Evolutionary conservation across 2,888 invertebrate genomes (phyloP), one percentile per base, ranked within the genome.

Genomic region (Agrotis ipsilon): DNA sequence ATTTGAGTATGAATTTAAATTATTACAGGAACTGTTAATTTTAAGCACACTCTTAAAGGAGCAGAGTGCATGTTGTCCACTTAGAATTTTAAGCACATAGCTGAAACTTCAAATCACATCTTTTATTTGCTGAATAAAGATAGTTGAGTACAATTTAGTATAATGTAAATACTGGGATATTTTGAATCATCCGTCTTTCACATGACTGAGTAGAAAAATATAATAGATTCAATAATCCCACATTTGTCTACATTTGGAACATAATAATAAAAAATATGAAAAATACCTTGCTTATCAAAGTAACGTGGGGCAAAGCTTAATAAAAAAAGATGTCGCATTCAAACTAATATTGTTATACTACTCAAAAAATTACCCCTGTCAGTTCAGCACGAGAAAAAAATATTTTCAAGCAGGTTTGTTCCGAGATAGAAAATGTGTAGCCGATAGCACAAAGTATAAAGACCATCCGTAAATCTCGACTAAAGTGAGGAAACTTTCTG

Each of bases 391-490:
- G 3, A 3, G 16, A 9, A 46, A 6, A 52, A 21, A n/a, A 32
- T 19, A 49, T 49, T 18, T 39, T 19, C 18, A 14, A 3, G 14
- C 18, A 18, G 16, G 39, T 66, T 67, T 52, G 9, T 45, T 49
- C n/a, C 2, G 18, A 68, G 43, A 39, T 11, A 48, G 46, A 67
- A 18, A 43, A 75, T 43, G n/a, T 51, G 39, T 48, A 54, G 18
- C 49, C 9, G 24, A 32, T 46, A 58, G 13, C 24, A 19, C 43
- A 2, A 49, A 54, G 39, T 55, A 59, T 59, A 81, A 81, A 71
- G 61, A 55, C 0, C 32, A 9, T 14, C 60, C 51, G 59, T 63
- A 71, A 78, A 77, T 78, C 78, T 71, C 32, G 55, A 43, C 60
- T 45, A 24, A 45, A 65, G 16, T 48, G 63, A 77, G 71, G 63